Conservation (phyloP, 2,113 vertebrate genomes). For the Muntiacus muntjak region DNA sequence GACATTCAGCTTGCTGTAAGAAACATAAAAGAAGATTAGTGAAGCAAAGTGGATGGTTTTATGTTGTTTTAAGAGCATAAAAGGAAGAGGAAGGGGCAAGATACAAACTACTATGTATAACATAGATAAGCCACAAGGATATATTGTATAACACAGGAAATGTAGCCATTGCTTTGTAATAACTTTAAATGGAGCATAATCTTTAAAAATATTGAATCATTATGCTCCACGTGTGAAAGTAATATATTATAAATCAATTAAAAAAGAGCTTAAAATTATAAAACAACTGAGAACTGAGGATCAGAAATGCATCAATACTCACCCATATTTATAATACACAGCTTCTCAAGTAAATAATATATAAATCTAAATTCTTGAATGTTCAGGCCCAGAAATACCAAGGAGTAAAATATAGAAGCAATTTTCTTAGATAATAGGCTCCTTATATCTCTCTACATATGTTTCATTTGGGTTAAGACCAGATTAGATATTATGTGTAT, state of each 20-base stretch:
- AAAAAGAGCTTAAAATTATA: background rate
- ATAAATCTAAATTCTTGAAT: background rate
- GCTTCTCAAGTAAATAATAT: background rate
- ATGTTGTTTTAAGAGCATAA: background rate
- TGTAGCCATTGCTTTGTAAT: background rate
- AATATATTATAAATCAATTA: background rate
- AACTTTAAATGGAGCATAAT: background rate
- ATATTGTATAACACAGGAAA: background rate
- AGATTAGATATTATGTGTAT: background rate
- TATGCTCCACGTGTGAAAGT: background rate
- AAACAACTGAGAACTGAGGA: background rate
- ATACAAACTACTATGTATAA: background rate
- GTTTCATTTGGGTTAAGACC: slow-evolving; percentile 54
- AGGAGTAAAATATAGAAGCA: background rate
- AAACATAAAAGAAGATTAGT: background rate
- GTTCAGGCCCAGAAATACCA: background rate
- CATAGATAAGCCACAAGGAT: background rate
- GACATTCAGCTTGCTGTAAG: background rate
- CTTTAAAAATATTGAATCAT: background rate
- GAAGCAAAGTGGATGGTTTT: background rate
- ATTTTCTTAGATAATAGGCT: background rate
- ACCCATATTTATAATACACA: background rate
- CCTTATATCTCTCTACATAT: slow-evolving; percentile 30
- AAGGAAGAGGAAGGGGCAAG: background rate
- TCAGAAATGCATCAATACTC: background rate